phyloP scores from a whole-genome alignment of 2,797 vertebrate genomes.

The Fundulus diaphanus region DNA sequence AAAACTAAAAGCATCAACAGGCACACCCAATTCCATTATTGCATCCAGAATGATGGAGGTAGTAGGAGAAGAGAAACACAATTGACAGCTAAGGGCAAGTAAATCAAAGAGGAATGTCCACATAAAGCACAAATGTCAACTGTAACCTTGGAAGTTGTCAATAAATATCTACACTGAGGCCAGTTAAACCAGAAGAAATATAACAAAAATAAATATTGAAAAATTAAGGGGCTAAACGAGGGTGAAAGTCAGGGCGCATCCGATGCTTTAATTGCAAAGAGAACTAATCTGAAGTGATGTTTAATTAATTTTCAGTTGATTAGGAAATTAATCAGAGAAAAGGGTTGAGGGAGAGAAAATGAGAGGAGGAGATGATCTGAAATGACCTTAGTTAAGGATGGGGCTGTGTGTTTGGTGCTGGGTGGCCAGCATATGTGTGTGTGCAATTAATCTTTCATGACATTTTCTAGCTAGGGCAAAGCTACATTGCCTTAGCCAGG shows the following conservation, averaged over 20 bases:
- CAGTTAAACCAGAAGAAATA: constrained; percentile 13
- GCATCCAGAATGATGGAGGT: constrained; percentile 26
- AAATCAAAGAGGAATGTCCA: constrained; percentile 42
- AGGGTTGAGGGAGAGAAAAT: background rate
- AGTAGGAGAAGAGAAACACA: constrained; percentile 34
- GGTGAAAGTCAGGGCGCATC: constrained; percentile 14
- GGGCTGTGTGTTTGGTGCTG: constrained; percentile 26
- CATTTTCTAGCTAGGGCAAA: constrained; percentile 17
- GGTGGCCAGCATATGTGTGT: constrained; percentile 16
- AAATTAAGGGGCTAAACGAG: background rate
- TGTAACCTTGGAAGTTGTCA: constrained; percentile 56
- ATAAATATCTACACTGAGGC: constrained; percentile 41
- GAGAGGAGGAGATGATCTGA: constrained; percentile 22
- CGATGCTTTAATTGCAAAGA: constrained; percentile 17
- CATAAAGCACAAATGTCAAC: constrained; percentile 43
- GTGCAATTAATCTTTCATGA: constrained; percentile 29
- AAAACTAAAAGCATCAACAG: constrained; percentile 68
- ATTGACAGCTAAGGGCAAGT: constrained; percentile 51
- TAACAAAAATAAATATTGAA: background rate
- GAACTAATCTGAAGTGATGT: constrained; percentile 49
- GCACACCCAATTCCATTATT: constrained; percentile 41
- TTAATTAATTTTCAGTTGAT: constrained; percentile 60
- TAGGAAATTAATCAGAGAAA: constrained; percentile 51
- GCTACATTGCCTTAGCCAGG: background rate
- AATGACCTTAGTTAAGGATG: constrained; percentile 44